phyloP scores from a whole-genome alignment of 2,797 vertebrate genomes.

The Danio tinwini region DNA sequence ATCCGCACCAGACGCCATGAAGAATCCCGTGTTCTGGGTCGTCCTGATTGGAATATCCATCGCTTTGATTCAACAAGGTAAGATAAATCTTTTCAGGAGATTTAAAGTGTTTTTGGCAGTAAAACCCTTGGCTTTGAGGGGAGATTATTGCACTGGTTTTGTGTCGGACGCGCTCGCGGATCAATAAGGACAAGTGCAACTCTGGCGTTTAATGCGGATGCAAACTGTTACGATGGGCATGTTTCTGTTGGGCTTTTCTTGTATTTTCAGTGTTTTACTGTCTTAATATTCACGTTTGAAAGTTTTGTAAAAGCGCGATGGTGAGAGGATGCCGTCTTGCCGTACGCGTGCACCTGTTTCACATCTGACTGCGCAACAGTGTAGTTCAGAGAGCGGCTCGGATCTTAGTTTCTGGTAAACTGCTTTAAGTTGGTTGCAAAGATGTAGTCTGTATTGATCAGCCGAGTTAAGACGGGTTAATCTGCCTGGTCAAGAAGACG shows the following conservation, averaged over 20 bases:
- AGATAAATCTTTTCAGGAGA: conserved; percentile 46
- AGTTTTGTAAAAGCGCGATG: conserved; percentile 30
- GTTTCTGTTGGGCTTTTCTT: background rate
- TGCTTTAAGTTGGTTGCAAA: conserved; percentile 18
- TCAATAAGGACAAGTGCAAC: conserved; percentile 62
- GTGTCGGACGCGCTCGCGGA: conserved; percentile 56
- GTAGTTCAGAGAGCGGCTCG: background rate
- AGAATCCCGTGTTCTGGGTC: conserved; percentile 79
- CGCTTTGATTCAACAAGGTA: conserved; percentile 83
- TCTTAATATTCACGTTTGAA: conserved; percentile 10
- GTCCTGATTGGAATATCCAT: conserved; percentile 76
- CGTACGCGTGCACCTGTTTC: conserved; percentile 23
- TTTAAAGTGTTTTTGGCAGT: background rate
- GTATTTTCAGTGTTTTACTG: background rate
- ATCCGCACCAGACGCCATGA: conserved; percentile 67
- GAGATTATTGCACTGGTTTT: background rate
- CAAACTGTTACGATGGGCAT: background rate
- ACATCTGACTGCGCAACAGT: conserved; percentile 40
- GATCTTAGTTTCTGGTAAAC: conserved; percentile 7
- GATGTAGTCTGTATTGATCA: background rate
- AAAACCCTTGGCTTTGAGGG: background rate
- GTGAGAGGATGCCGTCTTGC: background rate
- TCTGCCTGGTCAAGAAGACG: conserved; percentile 4
- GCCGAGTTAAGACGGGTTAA: conserved; percentile 35
- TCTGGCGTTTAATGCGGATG: conserved; percentile 48